Percentiles rank a stretch among this genome's conserved stretches.
These are phyloP conservation scores for Myrmecobius fasciatus DNA, from an alignment of 2,113 vertebrate genomes.

Conservation along the genomic window DNA sequence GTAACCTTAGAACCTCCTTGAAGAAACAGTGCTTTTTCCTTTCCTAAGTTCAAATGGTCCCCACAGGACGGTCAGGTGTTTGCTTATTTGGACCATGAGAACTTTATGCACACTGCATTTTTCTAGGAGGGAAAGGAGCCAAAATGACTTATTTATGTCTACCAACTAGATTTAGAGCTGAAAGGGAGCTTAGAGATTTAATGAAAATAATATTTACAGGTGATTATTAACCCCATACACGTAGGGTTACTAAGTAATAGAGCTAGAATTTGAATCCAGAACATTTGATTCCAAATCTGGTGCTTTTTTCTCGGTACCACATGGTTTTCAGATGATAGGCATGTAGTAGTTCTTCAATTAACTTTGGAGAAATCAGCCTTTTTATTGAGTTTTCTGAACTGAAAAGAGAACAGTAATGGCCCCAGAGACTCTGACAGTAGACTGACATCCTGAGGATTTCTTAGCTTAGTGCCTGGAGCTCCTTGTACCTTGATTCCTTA, in stretches of 20 bases:
- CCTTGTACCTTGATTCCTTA: neutral
- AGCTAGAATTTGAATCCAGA: neutral
- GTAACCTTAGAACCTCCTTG: neutral
- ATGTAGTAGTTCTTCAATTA: neutral
- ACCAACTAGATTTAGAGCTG: neutral
- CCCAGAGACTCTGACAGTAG: neutral
- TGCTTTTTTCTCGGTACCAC: neutral
- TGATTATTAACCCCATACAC: neutral
- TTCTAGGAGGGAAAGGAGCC: neutral
- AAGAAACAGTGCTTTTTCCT: neutral
- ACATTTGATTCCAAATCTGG: neutral
- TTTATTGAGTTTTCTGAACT: neutral
- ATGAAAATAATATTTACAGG: neutral
- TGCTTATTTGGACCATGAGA: neutral
- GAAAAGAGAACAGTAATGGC: neutral
- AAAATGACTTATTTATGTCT: neutral
- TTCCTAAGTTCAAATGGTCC: neutral
- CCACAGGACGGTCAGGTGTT: neutral
- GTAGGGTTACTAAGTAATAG: neutral
- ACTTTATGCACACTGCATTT: neutral
- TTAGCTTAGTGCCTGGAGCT: neutral
- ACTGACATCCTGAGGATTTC: neutral
- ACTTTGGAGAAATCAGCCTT: neutral
- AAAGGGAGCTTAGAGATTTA: neutral
- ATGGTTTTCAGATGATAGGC: neutral